Evolutionary conservation across 2,888 invertebrate genomes (phyloP).

Genomic region (Plebejus melissa): DNA sequence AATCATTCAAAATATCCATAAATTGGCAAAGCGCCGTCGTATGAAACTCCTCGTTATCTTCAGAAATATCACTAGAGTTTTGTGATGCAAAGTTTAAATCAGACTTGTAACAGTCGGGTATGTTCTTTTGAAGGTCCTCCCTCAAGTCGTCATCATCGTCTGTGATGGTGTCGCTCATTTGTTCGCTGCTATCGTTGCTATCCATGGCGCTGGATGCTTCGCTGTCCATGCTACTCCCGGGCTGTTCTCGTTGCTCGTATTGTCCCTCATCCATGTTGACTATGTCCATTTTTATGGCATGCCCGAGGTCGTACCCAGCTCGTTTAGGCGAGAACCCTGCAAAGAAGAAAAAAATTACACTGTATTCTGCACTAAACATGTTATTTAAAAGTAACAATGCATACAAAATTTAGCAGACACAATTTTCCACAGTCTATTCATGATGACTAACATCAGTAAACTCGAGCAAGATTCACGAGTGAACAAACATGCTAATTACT

Average conservation of each 20-base stretch:
- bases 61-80: slow-evolving; percentile 57
- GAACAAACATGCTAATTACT: slow-evolving; percentile 54
- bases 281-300: slow-evolving; percentile 73
- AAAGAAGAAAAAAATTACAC: slow-evolving; percentile 45
- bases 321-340: slow-evolving; percentile 62
- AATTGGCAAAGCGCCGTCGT: slow-evolving; percentile 71
- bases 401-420: slow-evolving; percentile 58
- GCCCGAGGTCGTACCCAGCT: slow-evolving; percentile 67
- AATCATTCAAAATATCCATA: slow-evolving; percentile 77
- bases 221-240: slow-evolving; percentile 60
- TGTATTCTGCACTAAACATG: slow-evolving; percentile 36
- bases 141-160: slow-evolving; percentile 67
- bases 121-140: slow-evolving; percentile 68
- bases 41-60: slow-evolving; percentile 65
- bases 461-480: slow-evolving; percentile 49
- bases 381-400: slow-evolving; percentile 36
- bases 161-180: slow-evolving; percentile 55
- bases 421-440: slow-evolving; percentile 67
- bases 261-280: slow-evolving; percentile 63
- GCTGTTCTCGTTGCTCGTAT: slow-evolving; percentile 62
- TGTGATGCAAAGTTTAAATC: slow-evolving; percentile 70
- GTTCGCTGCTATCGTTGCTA: slow-evolving; percentile 54
- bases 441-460: slow-evolving; percentile 38
- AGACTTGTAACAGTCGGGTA: slow-evolving; percentile 70
- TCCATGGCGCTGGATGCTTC: slow-evolving; percentile 59